Evolutionary conservation across 2,113 vertebrate genomes (phyloP).

Genomic region (Rhinoderma darwinii): DNA sequence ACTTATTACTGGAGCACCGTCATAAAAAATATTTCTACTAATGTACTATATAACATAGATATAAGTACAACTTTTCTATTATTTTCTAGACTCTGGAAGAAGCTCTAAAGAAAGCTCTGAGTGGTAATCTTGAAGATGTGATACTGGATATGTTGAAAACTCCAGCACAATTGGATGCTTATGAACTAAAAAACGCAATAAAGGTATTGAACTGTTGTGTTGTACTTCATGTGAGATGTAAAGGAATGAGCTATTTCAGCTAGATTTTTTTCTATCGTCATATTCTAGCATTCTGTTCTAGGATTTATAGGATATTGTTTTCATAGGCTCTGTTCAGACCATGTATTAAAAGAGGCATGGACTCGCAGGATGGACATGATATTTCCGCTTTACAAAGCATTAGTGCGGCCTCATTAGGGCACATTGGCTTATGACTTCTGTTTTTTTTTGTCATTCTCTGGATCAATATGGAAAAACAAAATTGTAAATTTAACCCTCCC

Average conservation of each 20-base stretch:
- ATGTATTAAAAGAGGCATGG: too few relatives aligned
- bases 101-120: slow-evolving; percentile 81
- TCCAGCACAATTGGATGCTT: slow-evolving; percentile 89
- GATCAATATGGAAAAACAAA: too few relatives aligned
- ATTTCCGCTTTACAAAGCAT: too few relatives aligned
- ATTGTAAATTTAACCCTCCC: too few relatives aligned
- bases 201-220: slow-evolving; percentile 67
- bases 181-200: slow-evolving; percentile 76
- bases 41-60: too few relatives aligned
- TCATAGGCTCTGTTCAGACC: neutral
- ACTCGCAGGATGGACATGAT: too few relatives aligned
- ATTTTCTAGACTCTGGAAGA: slow-evolving; percentile 80
- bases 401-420: too few relatives aligned
- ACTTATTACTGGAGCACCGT: too few relatives aligned
- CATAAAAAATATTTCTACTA: too few relatives aligned
- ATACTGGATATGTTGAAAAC: slow-evolving; percentile 85
- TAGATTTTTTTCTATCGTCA: neutral
- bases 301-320: neutral
- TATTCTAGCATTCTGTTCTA: neutral
- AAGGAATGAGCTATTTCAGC: neutral
- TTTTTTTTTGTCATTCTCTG: too few relatives aligned
- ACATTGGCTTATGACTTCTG: too few relatives aligned
- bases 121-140: slow-evolving; percentile 85
- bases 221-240: neutral
- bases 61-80: neutral